Evolutionary conservation across 2,113 vertebrate genomes (phyloP).

Genomic region (Antechinus stuartii): DNA sequence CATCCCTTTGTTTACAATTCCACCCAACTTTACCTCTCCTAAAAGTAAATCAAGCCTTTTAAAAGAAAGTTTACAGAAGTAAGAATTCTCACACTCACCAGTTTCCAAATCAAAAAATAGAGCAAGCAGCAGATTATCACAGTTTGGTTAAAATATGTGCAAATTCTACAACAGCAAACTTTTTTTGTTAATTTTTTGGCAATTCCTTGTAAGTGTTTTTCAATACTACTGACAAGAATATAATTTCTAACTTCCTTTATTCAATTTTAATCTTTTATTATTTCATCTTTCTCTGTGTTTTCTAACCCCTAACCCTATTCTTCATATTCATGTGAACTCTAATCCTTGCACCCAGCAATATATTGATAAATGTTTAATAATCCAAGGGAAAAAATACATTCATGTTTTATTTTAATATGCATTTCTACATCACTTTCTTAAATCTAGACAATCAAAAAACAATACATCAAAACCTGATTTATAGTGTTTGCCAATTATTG

Average conservation of each 20-base stretch:
- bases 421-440: neutral
- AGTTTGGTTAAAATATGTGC: neutral
- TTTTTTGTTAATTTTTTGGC: conserved; percentile 55
- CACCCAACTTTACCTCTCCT: conserved; percentile 31
- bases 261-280: neutral
- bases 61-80: conserved; percentile 52
- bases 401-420: neutral
- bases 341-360: neutral
- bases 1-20: conserved; percentile 48
- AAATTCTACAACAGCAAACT: conserved; percentile 53
- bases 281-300: neutral
- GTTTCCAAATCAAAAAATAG: conserved; percentile 67
- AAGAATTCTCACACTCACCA: conserved; percentile 45
- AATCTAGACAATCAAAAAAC: neutral
- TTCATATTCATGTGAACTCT: neutral
- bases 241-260: neutral
- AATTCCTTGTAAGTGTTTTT: conserved; percentile 47
- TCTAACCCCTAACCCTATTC: neutral
- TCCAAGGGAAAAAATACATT: neutral
- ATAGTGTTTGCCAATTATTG: neutral
- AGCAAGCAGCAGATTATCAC: neutral
- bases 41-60: neutral
- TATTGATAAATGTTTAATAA: neutral
- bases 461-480: neutral
- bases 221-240: conserved; percentile 37